Conservation (phyloP, 2,113 vertebrate species). For the Silurus asotus region DNA sequence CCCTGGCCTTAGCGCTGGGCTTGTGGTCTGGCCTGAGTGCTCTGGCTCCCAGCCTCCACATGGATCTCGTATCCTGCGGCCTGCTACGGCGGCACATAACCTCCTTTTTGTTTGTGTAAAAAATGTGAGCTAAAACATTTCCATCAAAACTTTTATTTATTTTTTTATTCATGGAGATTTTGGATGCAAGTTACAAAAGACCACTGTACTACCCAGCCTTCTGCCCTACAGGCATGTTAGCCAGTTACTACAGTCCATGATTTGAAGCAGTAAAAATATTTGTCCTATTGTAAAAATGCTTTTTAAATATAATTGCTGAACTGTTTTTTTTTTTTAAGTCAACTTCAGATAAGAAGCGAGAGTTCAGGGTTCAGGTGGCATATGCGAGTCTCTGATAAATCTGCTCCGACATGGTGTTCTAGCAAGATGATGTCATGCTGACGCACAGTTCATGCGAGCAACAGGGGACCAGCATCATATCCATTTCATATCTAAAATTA, state of each 20-base stretch:
- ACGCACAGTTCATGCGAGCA: slow-evolving; percentile 40
- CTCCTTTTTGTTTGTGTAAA: slow-evolving; percentile 7
- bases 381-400: background rate
- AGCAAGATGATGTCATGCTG: slow-evolving; percentile 39
- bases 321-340: background rate
- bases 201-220: background rate
- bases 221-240: background rate
- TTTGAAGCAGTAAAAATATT: background rate
- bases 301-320: too few relatives aligned
- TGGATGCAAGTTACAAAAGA: slow-evolving; percentile 16
- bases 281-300: background rate
- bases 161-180: background rate
- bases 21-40: slow-evolving; percentile 35
- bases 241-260: too few relatives aligned
- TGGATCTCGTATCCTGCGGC: slow-evolving; percentile 69
- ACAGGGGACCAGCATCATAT: slow-evolving; percentile 38
- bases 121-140: background rate
- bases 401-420: slow-evolving; percentile 52
- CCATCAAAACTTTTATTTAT: background rate
- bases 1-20: slow-evolving; percentile 49
- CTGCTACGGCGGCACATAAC: slow-evolving; percentile 62
- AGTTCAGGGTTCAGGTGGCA: background rate
- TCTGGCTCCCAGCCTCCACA: slow-evolving; percentile 68
- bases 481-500: slow-evolving; percentile 14
- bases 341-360: background rate